These are phyloP conservation scores for Acropternis orthonyx DNA, from an alignment of 2,797 vertebrate species.

Conservation along the genomic window DNA sequence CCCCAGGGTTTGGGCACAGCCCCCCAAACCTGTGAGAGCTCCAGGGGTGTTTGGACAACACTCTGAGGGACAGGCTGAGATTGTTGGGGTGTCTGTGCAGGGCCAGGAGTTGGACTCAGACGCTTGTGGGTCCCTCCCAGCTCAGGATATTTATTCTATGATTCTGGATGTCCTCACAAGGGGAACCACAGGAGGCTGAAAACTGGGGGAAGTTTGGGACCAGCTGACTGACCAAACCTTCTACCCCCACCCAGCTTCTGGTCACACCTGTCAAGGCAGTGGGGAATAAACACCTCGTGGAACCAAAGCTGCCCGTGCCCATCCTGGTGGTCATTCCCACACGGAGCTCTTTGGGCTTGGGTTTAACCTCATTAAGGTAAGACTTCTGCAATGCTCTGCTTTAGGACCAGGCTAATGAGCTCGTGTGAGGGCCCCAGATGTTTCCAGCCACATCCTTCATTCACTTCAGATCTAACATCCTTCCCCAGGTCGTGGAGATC, in stretches of 20 bases:
- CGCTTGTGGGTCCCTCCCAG: neutral
- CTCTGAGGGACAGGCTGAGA: neutral
- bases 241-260: neutral
- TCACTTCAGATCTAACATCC: neutral
- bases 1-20: neutral
- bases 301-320: neutral
- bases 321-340: neutral
- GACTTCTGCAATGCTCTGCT: neutral
- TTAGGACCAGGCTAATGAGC: neutral
- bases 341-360: rapidly evolving
- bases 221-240: neutral
- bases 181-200: neutral
- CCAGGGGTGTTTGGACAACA: rapidly evolving
- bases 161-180: rapidly evolving
- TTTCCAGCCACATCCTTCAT: neutral
- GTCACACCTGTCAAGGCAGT: neutral
- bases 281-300: neutral
- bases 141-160: neutral
- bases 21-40: neutral
- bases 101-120: rapidly evolving
- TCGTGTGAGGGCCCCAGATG: neutral
- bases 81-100: neutral
- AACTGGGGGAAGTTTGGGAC: neutral
- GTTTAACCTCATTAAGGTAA: neutral
- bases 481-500: neutral